phyloP scores from a whole-genome alignment of 2,888 invertebrate species.

The Smittia sp. region DNA sequence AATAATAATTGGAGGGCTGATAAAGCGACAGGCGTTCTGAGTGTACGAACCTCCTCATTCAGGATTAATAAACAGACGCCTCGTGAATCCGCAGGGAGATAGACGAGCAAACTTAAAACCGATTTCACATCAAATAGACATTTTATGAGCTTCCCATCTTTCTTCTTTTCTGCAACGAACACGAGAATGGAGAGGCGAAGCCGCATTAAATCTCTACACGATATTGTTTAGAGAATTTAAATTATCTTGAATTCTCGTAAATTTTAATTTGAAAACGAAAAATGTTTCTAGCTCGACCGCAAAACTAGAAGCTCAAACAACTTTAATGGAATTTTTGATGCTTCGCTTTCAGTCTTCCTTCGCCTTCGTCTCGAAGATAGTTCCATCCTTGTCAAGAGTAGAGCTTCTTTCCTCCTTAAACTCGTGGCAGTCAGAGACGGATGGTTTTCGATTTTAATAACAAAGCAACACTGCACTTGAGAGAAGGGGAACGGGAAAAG shows the following conservation, averaged over 20 bases:
- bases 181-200: background rate
- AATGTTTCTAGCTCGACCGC: conserved; percentile 14
- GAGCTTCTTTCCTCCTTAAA: background rate
- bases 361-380: background rate
- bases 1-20: conserved; percentile 17
- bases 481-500: background rate
- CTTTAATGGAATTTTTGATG: conserved; percentile 25
- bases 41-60: conserved; percentile 14
- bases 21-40: background rate
- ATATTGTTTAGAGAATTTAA: conserved; percentile 19
- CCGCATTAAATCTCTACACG: background rate
- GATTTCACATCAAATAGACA: background rate
- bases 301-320: conserved; percentile 18
- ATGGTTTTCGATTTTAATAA: conserved; percentile 4
- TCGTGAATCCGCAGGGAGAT: background rate
- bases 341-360: background rate
- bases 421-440: background rate
- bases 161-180: background rate
- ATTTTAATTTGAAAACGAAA: conserved; percentile 5
- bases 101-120: background rate
- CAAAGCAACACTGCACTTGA: background rate
- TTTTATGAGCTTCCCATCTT: background rate
- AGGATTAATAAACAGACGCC: background rate
- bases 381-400: background rate
- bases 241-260: conserved; percentile 6